Evolutionary conservation across 2,797 vertebrate genomes (phyloP).

Genomic region (Xenopus petersii): DNA sequence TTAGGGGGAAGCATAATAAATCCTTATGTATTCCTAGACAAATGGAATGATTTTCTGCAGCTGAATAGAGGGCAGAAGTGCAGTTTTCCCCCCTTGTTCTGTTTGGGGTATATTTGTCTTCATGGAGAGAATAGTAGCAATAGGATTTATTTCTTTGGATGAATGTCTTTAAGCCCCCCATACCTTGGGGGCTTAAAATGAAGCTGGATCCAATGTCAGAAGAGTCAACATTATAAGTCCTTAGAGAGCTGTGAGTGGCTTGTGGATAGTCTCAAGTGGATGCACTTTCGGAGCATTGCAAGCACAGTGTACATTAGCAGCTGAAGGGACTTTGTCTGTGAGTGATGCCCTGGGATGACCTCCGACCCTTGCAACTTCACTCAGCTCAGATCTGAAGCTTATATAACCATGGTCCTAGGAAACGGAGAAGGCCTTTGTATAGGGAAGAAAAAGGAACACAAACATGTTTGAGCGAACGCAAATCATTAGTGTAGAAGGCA

Average conservation of each 20-base stretch:
- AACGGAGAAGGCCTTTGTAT: constrained; percentile 71
- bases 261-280: constrained; percentile 78
- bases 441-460: constrained; percentile 64
- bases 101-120: constrained; percentile 61
- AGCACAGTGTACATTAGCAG: constrained; percentile 69
- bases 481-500: too few species aligned
- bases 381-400: constrained; percentile 62
- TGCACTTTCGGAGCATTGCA: constrained; percentile 71
- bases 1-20: constrained; percentile 44
- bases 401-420: constrained; percentile 62
- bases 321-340: constrained; percentile 68
- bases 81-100: constrained; percentile 73
- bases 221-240: constrained; percentile 73
- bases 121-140: constrained; percentile 62
- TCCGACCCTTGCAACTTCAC: constrained; percentile 69
- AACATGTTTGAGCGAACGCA: constrained; percentile 54
- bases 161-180: constrained; percentile 62
- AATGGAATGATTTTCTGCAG: constrained; percentile 49
- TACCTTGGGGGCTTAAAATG: constrained; percentile 70
- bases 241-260: constrained; percentile 66
- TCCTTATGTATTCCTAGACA: constrained; percentile 38
- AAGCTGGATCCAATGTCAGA: constrained; percentile 75
- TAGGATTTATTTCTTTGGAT: constrained; percentile 65
- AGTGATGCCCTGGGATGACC: constrained; percentile 69
- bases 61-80: constrained; percentile 69